Evolutionary conservation across 2,888 invertebrate species (phyloP), one percentile per base, ranked within the genome.

Genomic region (Thumatha senex): DNA sequence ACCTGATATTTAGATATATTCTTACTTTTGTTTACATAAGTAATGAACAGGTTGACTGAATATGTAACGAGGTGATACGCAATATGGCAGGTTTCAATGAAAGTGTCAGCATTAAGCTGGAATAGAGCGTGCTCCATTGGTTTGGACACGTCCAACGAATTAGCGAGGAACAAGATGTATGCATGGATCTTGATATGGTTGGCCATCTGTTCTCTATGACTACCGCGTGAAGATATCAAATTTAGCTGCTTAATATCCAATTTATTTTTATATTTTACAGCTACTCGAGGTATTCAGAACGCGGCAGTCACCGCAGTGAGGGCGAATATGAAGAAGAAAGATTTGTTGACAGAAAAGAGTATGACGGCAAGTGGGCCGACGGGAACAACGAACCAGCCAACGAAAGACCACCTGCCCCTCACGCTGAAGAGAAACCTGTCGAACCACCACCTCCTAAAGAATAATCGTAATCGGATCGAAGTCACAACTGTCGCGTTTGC

Each of bases 291-390:
- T 92, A 84, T 67, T 90, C 89, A 30, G 91, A 86, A 67, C 87
- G 91, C 56, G 85, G 64, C 64, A 87, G 88, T 63, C 91, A 89
- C 68, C 89, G 92, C 72, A 92, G 92, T 64, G 92, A 92, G 56
- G 90, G 92, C 36, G 90, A 92, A 62, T 92, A 92, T 59, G 92
- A 92, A 73, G 92, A 92, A 67, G 90, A 90, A 58, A 82, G 92
- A 63, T 93, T 90, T 76, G 93, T 93, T 53, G 93, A 93, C 76
- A 85, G 94, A 46, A 94, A 94, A 76, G 93, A 93, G 61, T 94
- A 93, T 68, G 94, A 93, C 64, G 94, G 94, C 4, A 94, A 94
- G 74, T 94, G 94, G 94, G 93, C 93, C 0, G 94, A 93, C 50
- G 93, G 93, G 31, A 92, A 92, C 51, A 92, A 92, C 51, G 92